Evolutionary conservation across 2,888 invertebrate species (phyloP).

Genomic region (Gastrophysa polygoni): DNA sequence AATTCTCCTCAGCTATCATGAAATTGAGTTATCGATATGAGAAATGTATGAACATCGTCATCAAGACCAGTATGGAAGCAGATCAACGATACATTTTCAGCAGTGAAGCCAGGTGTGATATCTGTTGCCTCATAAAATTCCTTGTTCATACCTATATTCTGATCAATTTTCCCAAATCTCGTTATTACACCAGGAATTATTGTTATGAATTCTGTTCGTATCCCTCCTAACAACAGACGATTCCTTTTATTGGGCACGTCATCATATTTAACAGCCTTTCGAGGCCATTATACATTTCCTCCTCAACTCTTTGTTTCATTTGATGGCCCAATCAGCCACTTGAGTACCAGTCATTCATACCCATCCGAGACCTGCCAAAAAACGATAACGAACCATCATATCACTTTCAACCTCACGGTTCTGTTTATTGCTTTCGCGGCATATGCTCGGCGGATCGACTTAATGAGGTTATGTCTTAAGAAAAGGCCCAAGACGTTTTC

Average conservation of each 20-base stretch:
- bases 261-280: neutral
- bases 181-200: no score
- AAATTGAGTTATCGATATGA: no score
- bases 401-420: conserved; percentile 2
- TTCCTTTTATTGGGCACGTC: neutral
- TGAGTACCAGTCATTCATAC: conserved; percentile 20
- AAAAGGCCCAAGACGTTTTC: conserved; percentile 27
- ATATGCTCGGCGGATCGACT: conserved; percentile 30
- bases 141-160: no score
- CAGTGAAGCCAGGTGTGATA: no score
- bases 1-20: no score
- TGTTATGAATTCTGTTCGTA: neutral
- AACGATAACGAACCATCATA: conserved; percentile 11
- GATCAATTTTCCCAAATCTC: no score
- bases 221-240: neutral
- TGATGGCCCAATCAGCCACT: conserved; percentile 18
- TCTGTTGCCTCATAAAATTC: no score
- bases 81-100: no score
- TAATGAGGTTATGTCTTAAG: conserved; percentile 25
- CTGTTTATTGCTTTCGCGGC: conserved; percentile 14
- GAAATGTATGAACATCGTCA: no score
- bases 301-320: neutral
- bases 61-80: no score
- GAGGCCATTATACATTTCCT: neutral
- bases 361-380: conserved; percentile 1